Evolutionary conservation across 2,888 invertebrate genomes (phyloP), one percentile per base, ranked within the genome.

Genomic region (Megalurothrips usitatus): DNA sequence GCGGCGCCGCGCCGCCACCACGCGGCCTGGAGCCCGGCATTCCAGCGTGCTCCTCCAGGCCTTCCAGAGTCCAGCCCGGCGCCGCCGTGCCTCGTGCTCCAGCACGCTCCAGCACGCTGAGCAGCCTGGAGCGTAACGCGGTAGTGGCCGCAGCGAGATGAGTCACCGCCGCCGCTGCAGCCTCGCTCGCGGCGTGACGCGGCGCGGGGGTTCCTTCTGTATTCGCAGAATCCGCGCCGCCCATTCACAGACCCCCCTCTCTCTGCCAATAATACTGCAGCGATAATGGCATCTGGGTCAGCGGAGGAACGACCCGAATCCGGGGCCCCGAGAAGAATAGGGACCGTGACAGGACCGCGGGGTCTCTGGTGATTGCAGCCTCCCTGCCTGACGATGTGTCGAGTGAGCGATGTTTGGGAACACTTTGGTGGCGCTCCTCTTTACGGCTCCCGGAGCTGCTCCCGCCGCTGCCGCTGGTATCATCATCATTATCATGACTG

Each of bases 401-500:
- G 10, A 19, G 52, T 12, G 58, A 58, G 58, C 19, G 58, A 17
- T 6, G 34, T 43, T 43, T 43, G 34, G 34, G 6, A 43, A 43
- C 34, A 43, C 34, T 43, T 43, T 43, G 58, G 19, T 58, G 58
- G 58, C 58, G n/a, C 14, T 58, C 58, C 58, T 58, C 58, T 58
- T 58, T 58, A 58, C 34, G 34, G 34, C 34, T 43, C 34, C 34
- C 6, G 34, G 34, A 4, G 34, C 34, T 43, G 34, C 52, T 52
- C 52, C 19, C 10, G 68, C 23, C n/a, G 68, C 68, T 63, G 23
- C 23, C 23, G 68, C 68, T 23, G 68, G 68, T 58, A 58, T 68
- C 68, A 68, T 68, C 68, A n/a, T 68, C 68, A 68, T 68, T 68
- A 68, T 68, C 68, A 68, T 11, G 3, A 23, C 68, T 23, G 68